A percentile compares a stretch with the other conserved stretches of the same genome.
Evolutionary conservation across 2,797 vertebrate species (phyloP).

Genomic region (Xenentodon cancila): DNA sequence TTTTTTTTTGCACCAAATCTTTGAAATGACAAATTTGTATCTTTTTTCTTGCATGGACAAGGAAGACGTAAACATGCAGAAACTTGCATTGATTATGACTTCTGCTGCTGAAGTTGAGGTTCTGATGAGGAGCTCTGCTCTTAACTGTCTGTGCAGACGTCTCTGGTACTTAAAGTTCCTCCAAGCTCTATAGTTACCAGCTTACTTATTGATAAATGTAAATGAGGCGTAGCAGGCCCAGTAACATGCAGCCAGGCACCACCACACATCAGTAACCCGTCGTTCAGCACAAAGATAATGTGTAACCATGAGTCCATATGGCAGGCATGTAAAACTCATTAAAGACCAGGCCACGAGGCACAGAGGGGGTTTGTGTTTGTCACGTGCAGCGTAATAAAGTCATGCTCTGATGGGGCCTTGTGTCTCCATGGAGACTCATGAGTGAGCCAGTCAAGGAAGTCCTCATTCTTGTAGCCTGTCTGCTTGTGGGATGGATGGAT

Average conservation of each 20-base stretch:
- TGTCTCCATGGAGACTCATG: too few species aligned
- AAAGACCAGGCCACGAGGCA: neutral
- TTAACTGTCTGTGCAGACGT: neutral
- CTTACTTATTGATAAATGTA: conserved; percentile 20
- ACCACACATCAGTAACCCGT: conserved; percentile 33
- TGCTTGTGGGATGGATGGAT: too few species aligned
- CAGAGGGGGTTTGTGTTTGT: conserved; percentile 16
- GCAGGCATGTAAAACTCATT: neutral
- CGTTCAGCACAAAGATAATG: conserved; percentile 24
- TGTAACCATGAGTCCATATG: conserved; percentile 24
- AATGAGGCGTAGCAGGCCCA: neutral
- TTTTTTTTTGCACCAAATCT: too few species aligned
- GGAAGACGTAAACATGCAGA: neutral
- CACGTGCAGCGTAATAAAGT: neutral
- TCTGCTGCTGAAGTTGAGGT: conserved; percentile 22
- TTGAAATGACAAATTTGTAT: neutral
- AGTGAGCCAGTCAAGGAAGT: too few species aligned
- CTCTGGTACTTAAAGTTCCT: conserved; percentile 31
- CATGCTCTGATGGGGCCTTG: neutral
- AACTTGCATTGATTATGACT: conserved; percentile 55
- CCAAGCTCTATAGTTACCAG: conserved; percentile 28
- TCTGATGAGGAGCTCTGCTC: conserved; percentile 3
- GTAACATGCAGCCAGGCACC: neutral
- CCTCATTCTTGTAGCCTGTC: too few species aligned
- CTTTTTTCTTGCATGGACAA: too few species aligned